Conservation (phyloP, 2,797 vertebrate genomes). For the Aldrovandia affinis region DNA sequence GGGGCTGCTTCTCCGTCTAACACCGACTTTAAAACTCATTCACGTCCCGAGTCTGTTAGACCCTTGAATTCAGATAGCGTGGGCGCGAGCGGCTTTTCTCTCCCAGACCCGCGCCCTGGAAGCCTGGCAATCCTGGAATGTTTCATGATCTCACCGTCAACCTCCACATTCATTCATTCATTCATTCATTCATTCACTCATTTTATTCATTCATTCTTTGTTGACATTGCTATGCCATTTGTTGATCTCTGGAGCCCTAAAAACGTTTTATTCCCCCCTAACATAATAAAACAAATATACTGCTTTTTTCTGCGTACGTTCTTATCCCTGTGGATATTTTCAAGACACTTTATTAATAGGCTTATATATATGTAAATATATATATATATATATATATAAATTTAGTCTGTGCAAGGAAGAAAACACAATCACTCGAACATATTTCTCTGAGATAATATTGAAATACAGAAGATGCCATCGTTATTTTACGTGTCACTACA, state of each 20-base stretch:
- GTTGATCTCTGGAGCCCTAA: constrained; percentile 47
- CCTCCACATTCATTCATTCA: constrained; percentile 33
- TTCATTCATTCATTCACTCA: constrained; percentile 26
- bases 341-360: constrained; percentile 83
- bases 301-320: constrained; percentile 46
- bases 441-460: constrained; percentile 64
- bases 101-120: neutral
- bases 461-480: constrained; percentile 51
- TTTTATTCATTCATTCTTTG: constrained; percentile 23
- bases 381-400: constrained; percentile 70
- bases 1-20: no score
- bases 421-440: constrained; percentile 78
- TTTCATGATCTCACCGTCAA: constrained; percentile 47
- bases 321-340: constrained; percentile 78
- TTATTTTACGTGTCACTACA: constrained; percentile 52
- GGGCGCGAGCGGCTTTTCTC: neutral
- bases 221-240: constrained; percentile 10
- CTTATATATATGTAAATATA: constrained; percentile 72
- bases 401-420: constrained; percentile 82
- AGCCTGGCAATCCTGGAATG: constrained; percentile 54
- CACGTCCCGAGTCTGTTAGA: neutral
- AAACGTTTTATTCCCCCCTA: constrained; percentile 12
- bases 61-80: neutral
- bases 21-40: neutral
- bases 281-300: constrained; percentile 51